Percentiles rank a stretch among this genome's conserved stretches.
Conservation (phyloP, 2,113 vertebrate species). For the Otus sunia region DNA sequence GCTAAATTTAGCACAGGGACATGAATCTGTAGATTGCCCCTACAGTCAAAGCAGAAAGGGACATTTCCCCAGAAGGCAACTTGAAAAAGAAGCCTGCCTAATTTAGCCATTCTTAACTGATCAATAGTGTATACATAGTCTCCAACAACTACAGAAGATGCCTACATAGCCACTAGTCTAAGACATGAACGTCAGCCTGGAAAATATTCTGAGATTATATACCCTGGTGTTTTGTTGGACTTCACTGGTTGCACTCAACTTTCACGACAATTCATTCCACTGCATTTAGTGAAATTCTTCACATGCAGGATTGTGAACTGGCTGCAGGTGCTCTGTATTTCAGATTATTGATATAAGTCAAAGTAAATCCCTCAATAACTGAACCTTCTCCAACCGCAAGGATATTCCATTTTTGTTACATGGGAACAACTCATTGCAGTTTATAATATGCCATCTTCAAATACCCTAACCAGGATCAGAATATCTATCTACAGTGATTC, state of each 20-base stretch:
- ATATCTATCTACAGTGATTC: neutral
- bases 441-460: neutral
- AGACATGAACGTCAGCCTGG: neutral
- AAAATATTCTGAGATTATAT: neutral
- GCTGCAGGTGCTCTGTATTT: neutral
- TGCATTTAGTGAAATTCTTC: neutral
- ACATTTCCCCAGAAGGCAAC: neutral
- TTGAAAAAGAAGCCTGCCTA: neutral
- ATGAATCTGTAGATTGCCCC: neutral
- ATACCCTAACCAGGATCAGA: neutral
- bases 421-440: neutral
- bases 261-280: neutral
- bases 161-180: neutral
- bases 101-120: neutral
- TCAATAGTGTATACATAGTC: accelerated
- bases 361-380: neutral
- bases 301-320: neutral
- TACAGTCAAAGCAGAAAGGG: neutral
- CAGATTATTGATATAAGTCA: neutral
- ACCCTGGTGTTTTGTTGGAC: neutral
- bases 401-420: neutral
- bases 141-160: neutral
- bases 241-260: neutral
- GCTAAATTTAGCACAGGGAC: neutral
- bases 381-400: neutral